phyloP scores from a whole-genome alignment of 2,888 invertebrate species.

The Chorisops tibialis region DNA sequence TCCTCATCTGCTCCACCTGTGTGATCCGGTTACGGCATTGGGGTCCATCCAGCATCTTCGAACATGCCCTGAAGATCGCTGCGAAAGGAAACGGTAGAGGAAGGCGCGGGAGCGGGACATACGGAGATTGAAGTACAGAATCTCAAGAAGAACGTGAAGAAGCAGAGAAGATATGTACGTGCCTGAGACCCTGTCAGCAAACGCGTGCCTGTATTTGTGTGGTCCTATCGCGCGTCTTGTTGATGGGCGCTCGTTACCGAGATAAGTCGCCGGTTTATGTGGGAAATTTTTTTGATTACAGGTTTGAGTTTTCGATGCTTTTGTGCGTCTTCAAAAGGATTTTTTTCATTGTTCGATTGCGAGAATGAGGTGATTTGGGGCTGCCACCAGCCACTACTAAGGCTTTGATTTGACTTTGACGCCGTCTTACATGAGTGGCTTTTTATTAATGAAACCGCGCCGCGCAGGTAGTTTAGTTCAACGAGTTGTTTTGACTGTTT shows the following conservation, averaged over 20 bases:
- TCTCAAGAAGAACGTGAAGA: background rate
- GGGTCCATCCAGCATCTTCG: background rate
- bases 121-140: too few species aligned
- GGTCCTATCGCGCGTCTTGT: constrained; percentile 42
- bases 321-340: constrained; percentile 14
- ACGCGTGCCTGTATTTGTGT: constrained; percentile 55
- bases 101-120: too few species aligned
- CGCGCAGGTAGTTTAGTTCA: constrained; percentile 14
- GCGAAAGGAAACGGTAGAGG: too few species aligned
- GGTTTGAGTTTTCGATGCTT: constrained; percentile 21
- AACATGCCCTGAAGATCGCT: too few species aligned
- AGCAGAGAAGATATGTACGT: background rate
- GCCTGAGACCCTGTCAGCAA: constrained; percentile 46
- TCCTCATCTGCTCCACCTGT: constrained; percentile 19
- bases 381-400: constrained; percentile 24
- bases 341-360: constrained; percentile 7
- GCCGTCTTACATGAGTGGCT: constrained; percentile 18
- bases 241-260: constrained; percentile 26
- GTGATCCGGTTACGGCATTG: background rate
- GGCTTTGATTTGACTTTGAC: constrained; percentile 24
- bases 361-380: constrained; percentile 23
- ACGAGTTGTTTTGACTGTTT: constrained; percentile 24
- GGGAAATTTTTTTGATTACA: constrained; percentile 27
- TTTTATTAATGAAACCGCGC: constrained; percentile 21
- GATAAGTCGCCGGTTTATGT: constrained; percentile 26